These are phyloP conservation scores for Escarpia spicata DNA, from an alignment of 2,888 invertebrate species.

Conservation along the genomic window DNA sequence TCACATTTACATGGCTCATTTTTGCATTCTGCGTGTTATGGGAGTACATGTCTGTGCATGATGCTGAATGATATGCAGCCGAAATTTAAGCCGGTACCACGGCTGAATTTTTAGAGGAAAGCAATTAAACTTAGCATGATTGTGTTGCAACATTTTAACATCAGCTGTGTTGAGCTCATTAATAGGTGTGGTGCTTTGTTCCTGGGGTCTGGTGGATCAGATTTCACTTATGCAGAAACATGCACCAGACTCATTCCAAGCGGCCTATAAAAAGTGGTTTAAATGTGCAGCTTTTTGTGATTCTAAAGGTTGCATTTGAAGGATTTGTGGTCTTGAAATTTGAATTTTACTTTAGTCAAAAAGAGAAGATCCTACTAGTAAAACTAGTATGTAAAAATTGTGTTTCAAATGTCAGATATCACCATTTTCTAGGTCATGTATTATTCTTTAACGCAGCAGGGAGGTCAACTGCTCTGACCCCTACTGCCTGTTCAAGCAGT, in stretches of 20 bases:
- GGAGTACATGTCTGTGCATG: neutral
- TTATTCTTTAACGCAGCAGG: too few relatives aligned
- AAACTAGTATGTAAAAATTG: too few relatives aligned
- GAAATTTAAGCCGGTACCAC: neutral
- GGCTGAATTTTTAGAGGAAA: neutral
- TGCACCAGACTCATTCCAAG: neutral
- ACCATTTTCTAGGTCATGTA: too few relatives aligned
- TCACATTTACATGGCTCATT: neutral
- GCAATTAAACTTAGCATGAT: neutral
- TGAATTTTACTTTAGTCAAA: neutral
- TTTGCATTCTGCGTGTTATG: neutral
- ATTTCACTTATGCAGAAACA: neutral
- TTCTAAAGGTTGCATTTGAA: neutral
- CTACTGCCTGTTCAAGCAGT: too few relatives aligned
- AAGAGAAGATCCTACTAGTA: neutral
- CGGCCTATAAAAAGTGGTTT: neutral
- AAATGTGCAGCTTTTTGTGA: neutral
- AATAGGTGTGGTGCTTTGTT: neutral
- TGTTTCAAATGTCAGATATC: too few relatives aligned
- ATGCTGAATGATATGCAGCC: neutral
- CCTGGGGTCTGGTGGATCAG: neutral
- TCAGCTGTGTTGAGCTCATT: neutral
- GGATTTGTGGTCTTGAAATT: neutral
- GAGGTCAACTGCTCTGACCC: too few relatives aligned
- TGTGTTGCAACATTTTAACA: conserved; percentile 3